Evolutionary conservation across 2,113 vertebrate genomes (phyloP), one percentile per base, ranked within the genome.

Genomic region (Benitochromis conjunctus): DNA sequence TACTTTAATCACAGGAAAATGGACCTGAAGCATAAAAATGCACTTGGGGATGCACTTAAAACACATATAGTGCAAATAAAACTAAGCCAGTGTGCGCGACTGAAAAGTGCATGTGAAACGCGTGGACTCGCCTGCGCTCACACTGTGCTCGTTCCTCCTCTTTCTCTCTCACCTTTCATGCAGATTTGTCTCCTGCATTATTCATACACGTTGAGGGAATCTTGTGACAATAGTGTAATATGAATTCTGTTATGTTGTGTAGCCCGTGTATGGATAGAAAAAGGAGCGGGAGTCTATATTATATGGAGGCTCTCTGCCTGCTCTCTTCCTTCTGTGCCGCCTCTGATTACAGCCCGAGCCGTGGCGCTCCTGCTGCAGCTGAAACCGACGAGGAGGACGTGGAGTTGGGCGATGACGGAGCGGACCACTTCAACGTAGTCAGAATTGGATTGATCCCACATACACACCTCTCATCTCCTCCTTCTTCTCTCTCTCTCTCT

Each of bases 401-500:
- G 96, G 96, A 96, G 97, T 95, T 95, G 96, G 95, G 96, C 96
- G 97, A 97, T 96, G 96, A 97, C 94, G 94, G 96, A 96, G 97
- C 97, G 97, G 97, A 97, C 98, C 97, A 98, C 98, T 97, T 97
- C 96, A 98, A 71, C 94, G 88, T 91, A 94, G 96, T 96, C 95
- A 95, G 97, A 97, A 97, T 96, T 95, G 97, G 94, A 91, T 79
- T 66, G 36, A 87, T 48, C 96, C 95, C 96, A 92, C 96, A 95
- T 87, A 81, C 93, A 24, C 79, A 60, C 78, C 96, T 94, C 96
- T 96, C 90, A 90, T 55, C 86, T 3, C 34, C 69, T 43, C 36
- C 55, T 51, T 55, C 82, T 80, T 66, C 79, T 89, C 89, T 84
- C 24, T 41, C 57, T 58, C 36, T 81, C 51, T 74, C 43, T 77